Conservation (phyloP, 2,797 vertebrate genomes). For the Myiotriccus ornatus region DNA sequence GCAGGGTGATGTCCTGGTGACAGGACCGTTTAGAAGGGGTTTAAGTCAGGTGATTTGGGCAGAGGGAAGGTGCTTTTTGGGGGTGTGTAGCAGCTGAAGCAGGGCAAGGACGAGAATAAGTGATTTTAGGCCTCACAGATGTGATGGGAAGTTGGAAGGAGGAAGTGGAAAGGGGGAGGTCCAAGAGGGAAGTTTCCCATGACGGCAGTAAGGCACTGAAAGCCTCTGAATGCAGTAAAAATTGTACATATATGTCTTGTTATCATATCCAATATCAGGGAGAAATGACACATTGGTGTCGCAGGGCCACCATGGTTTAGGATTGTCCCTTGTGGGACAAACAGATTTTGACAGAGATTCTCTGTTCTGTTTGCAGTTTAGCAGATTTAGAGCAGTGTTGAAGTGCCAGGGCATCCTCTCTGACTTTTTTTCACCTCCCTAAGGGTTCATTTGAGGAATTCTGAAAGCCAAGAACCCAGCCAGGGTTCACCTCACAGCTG, state of each 20-base stretch:
- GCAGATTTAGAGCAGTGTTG: too few species aligned
- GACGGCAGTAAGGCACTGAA: neutral
- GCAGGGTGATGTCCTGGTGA: neutral
- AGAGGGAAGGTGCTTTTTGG: neutral
- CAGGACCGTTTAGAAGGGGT: neutral
- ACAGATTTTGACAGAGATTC: neutral
- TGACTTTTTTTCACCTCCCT: neutral
- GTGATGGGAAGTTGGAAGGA: neutral
- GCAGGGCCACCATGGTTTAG: neutral
- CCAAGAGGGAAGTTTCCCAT: neutral
- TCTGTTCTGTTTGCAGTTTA: neutral
- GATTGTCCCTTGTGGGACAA: neutral
- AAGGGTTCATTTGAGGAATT: neutral
- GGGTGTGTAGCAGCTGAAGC: neutral
- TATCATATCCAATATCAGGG: neutral
- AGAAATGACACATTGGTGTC: rapidly evolving
- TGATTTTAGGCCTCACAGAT: neutral
- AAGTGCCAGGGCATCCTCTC: neutral
- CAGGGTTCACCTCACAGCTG: neutral
- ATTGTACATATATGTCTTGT: neutral
- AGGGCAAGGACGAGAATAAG: neutral
- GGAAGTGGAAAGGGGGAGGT: neutral
- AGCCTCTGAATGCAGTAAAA: neutral
- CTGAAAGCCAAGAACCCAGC: neutral
- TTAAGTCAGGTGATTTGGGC: neutral